Base-by-base conservation (phyloP, 1,140 invertebrate species). In the Bombyx mandarina region DNA sequence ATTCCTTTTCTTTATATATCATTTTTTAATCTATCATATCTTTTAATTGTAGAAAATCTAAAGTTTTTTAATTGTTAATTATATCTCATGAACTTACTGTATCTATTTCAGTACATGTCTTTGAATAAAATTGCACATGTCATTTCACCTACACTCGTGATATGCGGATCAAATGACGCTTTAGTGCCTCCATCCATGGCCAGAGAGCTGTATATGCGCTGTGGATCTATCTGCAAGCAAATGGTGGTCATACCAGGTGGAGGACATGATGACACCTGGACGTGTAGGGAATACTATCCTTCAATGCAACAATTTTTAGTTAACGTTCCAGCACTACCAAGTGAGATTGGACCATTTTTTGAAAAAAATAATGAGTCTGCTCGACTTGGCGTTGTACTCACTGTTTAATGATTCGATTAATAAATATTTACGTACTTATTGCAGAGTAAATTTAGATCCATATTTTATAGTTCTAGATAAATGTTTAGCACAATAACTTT, bases 261-360 rank as follows among this genome's bases (percentile, higher is more conserved):
- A 0, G 94, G 94, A 1, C 96, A 97, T 75, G 97, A 97, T 72
- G 95, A 97, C 77, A 97, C 96, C 0, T 97, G 96, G 96, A 82
- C 79, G 7, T 82, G 82, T 57, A 63, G 77, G 12, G 81, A 85
- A 45, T 88, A 88, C 51, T 86, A 86, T 56, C 45, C 67, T 0
- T 70, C 71, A 3, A 65, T 88, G 47, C 74, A 80, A 66, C 70
- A 76, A 54, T 85, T 86, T 55, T 59, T 88, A 9, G 54, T 61
- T n/a, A 75, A 77, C 49, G 70, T 77, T 7, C 81, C 83, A 3
- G 53, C 75, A 3, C 49, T 82, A 7, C 70, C 78, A 35, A 60
- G 68, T 7, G 69, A 76, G 59, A 64, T 73, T 12, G 67, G 60
- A 0, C 64, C 73, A 0, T 75, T 61, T 46, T 68, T 70, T 35